Conservation (phyloP, 37 sponge, comb jelly and placozoan species). For the Hexactinellida sp. region DNA sequence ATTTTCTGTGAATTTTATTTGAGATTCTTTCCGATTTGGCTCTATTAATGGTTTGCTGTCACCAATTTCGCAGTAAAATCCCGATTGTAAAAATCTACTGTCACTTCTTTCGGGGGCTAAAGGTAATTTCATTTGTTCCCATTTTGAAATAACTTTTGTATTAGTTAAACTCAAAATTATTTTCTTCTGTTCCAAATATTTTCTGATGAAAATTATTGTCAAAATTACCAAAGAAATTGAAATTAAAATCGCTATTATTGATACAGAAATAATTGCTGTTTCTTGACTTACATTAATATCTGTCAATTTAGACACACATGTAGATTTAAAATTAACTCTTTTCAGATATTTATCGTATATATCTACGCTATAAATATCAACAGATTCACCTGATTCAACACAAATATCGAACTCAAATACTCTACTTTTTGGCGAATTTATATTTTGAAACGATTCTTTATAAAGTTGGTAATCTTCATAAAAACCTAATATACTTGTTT, state of each 20-base stretch:
- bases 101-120: not conserved
- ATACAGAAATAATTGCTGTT: not conserved
- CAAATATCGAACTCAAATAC: not conserved
- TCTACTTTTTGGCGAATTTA: not conserved
- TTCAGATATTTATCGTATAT: not conserved
- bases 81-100: not conserved
- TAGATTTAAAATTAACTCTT: not conserved
- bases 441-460: not conserved
- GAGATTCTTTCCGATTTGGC: not conserved
- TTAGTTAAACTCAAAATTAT: not conserved
- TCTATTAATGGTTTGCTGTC: not conserved
- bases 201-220: not conserved
- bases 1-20: not conserved
- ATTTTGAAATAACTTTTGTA: not conserved
- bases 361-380: not conserved
- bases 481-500: too few relatives aligned
- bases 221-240: not conserved
- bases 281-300: not conserved
- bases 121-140: not conserved
- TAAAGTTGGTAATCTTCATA: not conserved
- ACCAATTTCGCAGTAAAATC: not conserved
- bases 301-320: too few relatives aligned
- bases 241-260: not conserved
- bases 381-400: not conserved
- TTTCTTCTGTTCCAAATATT: not conserved